A percentile compares a stretch with the other conserved stretches of the same genome.
phyloP scores from a whole-genome alignment of 2,797 vertebrate genomes.

The Phyllotis vaccarum region DNA sequence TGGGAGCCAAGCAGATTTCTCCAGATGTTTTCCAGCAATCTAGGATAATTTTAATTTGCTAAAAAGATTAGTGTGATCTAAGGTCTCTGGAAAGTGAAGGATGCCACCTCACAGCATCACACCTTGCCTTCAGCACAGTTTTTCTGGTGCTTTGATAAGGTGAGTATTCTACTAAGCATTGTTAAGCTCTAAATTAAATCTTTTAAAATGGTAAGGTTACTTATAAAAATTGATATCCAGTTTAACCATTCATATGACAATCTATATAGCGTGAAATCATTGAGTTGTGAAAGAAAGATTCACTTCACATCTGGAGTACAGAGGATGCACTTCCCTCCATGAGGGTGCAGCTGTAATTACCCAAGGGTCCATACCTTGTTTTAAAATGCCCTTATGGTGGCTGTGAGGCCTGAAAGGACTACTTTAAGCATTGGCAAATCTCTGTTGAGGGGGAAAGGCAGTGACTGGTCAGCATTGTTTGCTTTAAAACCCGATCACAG shows the following conservation, averaged over 20 bases:
- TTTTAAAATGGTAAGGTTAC: constrained; percentile 6
- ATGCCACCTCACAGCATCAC: neutral
- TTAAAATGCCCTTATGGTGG: neutral
- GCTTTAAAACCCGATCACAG: neutral
- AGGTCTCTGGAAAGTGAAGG: constrained; percentile 27
- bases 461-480: neutral
- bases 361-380: neutral
- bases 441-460: neutral
- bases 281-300: neutral
- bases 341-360: neutral
- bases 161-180: constrained; percentile 48
- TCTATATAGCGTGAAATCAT: neutral
- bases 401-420: constrained; percentile 59
- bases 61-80: constrained; percentile 45
- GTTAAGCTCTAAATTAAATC: constrained; percentile 50
- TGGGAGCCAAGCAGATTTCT: neutral
- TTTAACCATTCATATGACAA: neutral
- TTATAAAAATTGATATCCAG: neutral
- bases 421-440: neutral
- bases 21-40: constrained; percentile 47
- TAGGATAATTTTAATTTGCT: constrained; percentile 48
- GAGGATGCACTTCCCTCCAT: no score
- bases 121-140: neutral
- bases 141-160: constrained; percentile 54
- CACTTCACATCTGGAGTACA: no score